Percentiles rank a stretch among this genome's conserved stretches.
Evolutionary conservation across 2,113 vertebrate genomes (phyloP).

Genomic region (Casuarius casuarius): DNA sequence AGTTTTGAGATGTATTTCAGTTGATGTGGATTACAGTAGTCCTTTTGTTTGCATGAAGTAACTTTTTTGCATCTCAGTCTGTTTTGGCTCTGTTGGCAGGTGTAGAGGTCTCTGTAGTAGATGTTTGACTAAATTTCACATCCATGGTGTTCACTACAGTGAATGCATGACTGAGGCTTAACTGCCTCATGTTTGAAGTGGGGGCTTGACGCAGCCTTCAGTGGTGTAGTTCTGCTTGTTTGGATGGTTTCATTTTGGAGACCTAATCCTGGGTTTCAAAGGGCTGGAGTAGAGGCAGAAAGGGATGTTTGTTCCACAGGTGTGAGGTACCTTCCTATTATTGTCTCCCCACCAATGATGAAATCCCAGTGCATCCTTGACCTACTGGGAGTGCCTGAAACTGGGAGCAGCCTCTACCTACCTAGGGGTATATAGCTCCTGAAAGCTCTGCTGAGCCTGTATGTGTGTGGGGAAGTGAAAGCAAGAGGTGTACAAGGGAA

Average conservation of each 20-base stretch:
- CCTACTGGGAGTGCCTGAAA: background rate
- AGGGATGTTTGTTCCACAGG: background rate
- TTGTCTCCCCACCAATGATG: background rate
- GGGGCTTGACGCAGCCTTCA: background rate
- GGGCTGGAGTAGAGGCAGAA: background rate
- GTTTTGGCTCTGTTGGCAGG: background rate
- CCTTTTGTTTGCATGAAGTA: background rate
- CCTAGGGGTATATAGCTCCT: background rate
- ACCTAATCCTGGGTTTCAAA: background rate
- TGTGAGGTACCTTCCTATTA: background rate
- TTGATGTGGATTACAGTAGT: background rate
- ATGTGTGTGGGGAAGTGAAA: background rate
- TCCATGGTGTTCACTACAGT: fast-evolving
- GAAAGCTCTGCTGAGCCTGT: background rate
- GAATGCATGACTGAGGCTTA: background rate
- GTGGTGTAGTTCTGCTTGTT: background rate
- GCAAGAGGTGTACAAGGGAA: background rate
- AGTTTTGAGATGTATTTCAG: background rate
- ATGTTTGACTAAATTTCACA: background rate
- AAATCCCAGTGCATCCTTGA: background rate
- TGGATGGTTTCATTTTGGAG: background rate
- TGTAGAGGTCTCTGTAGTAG: background rate
- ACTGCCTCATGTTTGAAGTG: fast-evolving
- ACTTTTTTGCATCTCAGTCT: background rate
- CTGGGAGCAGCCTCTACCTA: background rate